Percentiles rank a stretch among this genome's conserved stretches.
Conservation (phyloP, 2,888 invertebrate species). For the Tryphoninae sp. region DNA sequence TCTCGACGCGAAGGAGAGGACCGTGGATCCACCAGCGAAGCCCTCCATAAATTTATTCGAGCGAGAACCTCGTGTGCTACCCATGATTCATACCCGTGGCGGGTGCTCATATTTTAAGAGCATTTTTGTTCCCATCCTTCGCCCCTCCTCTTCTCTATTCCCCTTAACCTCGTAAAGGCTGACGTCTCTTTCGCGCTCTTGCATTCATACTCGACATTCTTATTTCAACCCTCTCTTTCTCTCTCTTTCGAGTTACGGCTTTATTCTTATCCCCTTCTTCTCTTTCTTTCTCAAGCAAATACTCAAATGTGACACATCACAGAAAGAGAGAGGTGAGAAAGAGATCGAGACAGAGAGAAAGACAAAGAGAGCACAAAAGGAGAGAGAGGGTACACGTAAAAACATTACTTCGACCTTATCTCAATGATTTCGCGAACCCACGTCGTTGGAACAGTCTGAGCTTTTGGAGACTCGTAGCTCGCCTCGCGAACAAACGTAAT, state of each 20-base stretch:
- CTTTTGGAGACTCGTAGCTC: constrained; percentile 9
- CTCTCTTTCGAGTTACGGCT: constrained; percentile 7
- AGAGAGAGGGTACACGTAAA: not conserved
- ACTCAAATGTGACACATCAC: constrained; percentile 9
- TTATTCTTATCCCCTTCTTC: constrained; percentile 10
- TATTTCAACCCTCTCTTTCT: constrained; percentile 11
- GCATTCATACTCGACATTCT: constrained; percentile 45
- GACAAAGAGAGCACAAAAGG: not conserved
- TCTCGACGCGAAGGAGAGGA: constrained; percentile 8
- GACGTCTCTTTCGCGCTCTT: constrained; percentile 8
- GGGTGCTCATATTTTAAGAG: constrained; percentile 55
- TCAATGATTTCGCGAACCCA: constrained; percentile 5
- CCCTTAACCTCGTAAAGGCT: constrained; percentile 31
- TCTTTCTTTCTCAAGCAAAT: constrained; percentile 21
- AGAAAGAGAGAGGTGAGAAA: not conserved
- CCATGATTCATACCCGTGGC: constrained; percentile 48
- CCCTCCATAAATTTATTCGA: constrained; percentile 57
- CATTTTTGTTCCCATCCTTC: constrained; percentile 36
- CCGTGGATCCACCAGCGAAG: constrained; percentile 20
- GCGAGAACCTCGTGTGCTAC: constrained; percentile 44
- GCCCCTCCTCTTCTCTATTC: not conserved
- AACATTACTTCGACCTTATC: constrained; percentile 16
- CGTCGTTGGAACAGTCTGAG: constrained; percentile 3
- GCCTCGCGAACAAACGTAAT: constrained; percentile 22
- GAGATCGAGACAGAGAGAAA: not conserved